phyloP scores from a whole-genome alignment of 2,113 vertebrate species.

The Mirounga angustirostris region DNA sequence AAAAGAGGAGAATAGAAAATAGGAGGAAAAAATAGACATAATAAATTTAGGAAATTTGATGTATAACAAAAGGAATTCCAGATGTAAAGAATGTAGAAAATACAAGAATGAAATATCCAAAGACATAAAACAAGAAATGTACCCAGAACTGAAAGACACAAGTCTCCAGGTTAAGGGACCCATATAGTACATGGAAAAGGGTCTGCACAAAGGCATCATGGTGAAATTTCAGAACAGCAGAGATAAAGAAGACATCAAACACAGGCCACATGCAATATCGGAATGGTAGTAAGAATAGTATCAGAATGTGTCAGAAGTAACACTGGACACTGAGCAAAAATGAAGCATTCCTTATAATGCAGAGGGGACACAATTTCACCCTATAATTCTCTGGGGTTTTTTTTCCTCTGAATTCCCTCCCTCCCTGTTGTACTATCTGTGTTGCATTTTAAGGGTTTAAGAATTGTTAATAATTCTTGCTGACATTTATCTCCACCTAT shows the following conservation, averaged over 20 bases:
- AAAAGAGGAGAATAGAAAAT: background rate
- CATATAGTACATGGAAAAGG: background rate
- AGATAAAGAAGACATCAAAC: background rate
- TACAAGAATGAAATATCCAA: background rate
- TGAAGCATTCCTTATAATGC: background rate
- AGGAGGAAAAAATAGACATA: background rate
- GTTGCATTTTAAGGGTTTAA: constrained; percentile 20
- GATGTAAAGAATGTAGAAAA: background rate
- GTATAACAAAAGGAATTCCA: background rate
- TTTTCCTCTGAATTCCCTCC: background rate
- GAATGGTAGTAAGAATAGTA: background rate
- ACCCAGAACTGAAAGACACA: background rate
- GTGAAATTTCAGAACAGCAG: background rate
- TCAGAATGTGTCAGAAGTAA: background rate
- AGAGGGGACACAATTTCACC: background rate
- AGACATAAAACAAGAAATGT: background rate
- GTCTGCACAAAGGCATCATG: too few relatives aligned
- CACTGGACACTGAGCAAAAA: background rate
- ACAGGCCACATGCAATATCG: background rate
- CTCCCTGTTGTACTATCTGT: background rate
- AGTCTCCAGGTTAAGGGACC: background rate
- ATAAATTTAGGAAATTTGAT: background rate
- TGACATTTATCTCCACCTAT: background rate
- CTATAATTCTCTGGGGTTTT: background rate
- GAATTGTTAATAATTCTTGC: background rate